A percentile compares a stretch with the other conserved stretches of the same genome.
phyloP scores from a whole-genome alignment of 2,113 vertebrate genomes.

The Alectura lathami region DNA sequence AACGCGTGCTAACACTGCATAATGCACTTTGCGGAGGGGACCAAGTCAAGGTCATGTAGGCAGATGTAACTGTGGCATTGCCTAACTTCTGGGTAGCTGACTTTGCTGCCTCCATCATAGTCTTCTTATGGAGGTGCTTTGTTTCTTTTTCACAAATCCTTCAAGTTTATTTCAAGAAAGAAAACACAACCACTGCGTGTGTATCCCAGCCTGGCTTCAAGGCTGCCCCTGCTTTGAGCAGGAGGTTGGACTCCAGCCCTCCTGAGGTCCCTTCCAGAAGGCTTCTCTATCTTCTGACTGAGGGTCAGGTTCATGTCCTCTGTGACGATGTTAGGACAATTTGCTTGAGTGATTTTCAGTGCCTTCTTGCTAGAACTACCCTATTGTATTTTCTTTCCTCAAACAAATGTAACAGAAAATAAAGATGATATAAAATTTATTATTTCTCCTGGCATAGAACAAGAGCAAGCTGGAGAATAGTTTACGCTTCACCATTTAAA shows the following conservation, averaged over 20 bases:
- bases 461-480: background rate
- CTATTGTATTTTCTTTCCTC: background rate
- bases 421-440: background rate
- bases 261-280: background rate
- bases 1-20: background rate
- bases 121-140: background rate
- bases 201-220: background rate
- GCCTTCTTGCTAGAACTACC: background rate
- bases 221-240: background rate
- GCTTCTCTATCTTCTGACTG: background rate
- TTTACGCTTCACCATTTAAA: slow-evolving; percentile 5
- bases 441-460: background rate
- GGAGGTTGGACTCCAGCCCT: background rate
- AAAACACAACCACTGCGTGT: background rate
- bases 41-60: background rate
- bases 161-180: background rate
- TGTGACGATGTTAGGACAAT: background rate
- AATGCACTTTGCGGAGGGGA: background rate
- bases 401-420: background rate
- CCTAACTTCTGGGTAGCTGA: background rate
- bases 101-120: background rate
- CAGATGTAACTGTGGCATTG: background rate
- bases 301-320: background rate
- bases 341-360: background rate
- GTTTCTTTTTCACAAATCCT: background rate